Base-by-base conservation (phyloP, 2,797 vertebrate species). In the Macropodus opercularis region DNA sequence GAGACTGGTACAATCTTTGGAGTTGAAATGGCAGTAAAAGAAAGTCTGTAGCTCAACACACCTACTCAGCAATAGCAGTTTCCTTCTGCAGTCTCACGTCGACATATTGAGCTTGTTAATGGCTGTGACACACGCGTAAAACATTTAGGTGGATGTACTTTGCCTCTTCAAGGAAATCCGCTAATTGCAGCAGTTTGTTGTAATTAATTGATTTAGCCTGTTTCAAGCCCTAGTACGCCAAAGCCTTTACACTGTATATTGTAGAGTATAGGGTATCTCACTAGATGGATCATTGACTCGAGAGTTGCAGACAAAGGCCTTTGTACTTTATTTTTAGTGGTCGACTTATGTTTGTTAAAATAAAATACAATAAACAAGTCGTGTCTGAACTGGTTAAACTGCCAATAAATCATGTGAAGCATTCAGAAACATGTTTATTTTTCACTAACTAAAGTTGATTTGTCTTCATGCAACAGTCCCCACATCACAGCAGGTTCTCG, bases 401-500 rank as follows among this genome's bases (percentile, higher is more conserved):
- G 42, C 46, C 52, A 69, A 15, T 26, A 23, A 64, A 54, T 46
- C 13, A 38, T n/a, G 52, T 46, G 43, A 48, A 31, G 15, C 21
- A 39, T 22, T 12, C 3, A 17, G 17, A 22, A 56, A 26, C 26
- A 27, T 35, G 24, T 39, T 53, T 64, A 27, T 72, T 48, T 48
- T 55, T 32, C 52, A 55, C 21, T 63, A 11, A n/a, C 36, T 34
- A n/a, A 18, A 6, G 31, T 41, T 14, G 36, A 23, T 49, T 47
- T 44, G 11, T 56, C 17, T 63, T 70, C 18, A 50, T 50, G 42
- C 31, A 57, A 22, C 41, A 55, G 32, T 39, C 59, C 39, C 27
- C 39, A 21, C 39, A 66, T 36, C 58, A 42, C 82, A 69, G 68
- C 68, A 46, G 73, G 51, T 75, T 10, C 17, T 63, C 49, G 26